Evolutionary conservation across 2,113 vertebrate species (phyloP), one percentile per base, ranked within the genome.

Genomic region (Otis tarda): DNA sequence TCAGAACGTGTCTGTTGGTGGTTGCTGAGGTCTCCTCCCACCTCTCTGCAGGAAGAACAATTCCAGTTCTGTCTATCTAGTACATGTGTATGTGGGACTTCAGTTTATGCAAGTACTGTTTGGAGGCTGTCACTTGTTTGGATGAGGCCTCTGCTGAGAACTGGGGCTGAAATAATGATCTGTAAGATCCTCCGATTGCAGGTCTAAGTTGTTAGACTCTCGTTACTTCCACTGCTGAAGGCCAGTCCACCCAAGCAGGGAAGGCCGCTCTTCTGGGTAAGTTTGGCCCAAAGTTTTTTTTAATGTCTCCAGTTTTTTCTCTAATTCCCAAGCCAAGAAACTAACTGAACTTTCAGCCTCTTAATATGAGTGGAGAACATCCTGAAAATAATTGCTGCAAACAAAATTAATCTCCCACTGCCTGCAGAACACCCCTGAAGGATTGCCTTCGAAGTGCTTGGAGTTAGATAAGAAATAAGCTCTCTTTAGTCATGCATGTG

Each of bases 401-500:
- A 89, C 68, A 93, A 75, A 96, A 94, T 96, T 96, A 97, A 97
- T 96, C 96, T 95, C 71, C 17, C n/a, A 18, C 68, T 95, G 93
- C 92, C 73, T 92, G 90, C 94, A 93, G 89, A 93, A 73, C 81
- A 87, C 74, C 91, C 96, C 85, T 92, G 83, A 97, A 96, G 95
- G 70, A 94, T 94, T 94, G 93, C 64, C 60, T 95, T 85, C 82
- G 37, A 95, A 95, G 89, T 96, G 92, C 90, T 94, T 88, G 76
- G 60, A 92, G 89, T 87, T 81, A 95, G 95, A 97, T 97, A 97
- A 97, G 91, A 96, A 94, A 71, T 94, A 94, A 97, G 96, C 95
- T 96, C 83, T 90, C 90, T 95, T 95, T 96, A 96, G 83, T 83
- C 82, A 90, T 94, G 94, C 2, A 0, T 94, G 86, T 81, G 85